Base-by-base conservation (phyloP, 1,140 invertebrate genomes). In the Bombus fervidus region DNA sequence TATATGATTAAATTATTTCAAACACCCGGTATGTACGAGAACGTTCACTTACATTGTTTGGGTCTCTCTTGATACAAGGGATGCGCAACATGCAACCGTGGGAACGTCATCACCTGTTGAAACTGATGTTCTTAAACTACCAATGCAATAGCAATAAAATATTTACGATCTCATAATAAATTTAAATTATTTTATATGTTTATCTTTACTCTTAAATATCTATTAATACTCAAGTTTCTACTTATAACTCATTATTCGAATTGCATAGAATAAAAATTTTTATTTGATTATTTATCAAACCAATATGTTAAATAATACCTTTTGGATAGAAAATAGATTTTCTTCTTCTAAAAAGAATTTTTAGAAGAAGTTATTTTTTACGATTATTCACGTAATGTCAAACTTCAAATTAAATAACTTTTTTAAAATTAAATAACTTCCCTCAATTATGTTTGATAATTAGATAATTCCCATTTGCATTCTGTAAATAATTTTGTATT, bases 1-100 rank as follows among this genome's bases (percentile, higher is more conserved):
- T 10, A 2, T 28, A 41, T 28, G 12, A 37, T n/a, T 28, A 28
- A 43, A 66, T 43, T n/a, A 39, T 53, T 59, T 57, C 28, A 28
- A 22, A 28, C 74, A 84, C 82, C 82, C 82, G 75, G 39, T 84
- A 84, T 71, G 18, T 15, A 73, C 77, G 76, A 82, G 89, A 83
- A 91, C 92, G 86, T 93, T 93, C 93, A 92, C 93, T 93, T 83
- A 62, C 86, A 90, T 90, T 90, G 92, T 92, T 92, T 84, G 81
- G 76, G 59, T 71, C 69, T 86, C 41, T 68, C 69, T 79, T 62
- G 2, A n/a, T 43, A 59, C 34, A 62, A 53, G 34, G 28, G 72
- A 75, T 82, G 71, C 41, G 72, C 72, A 53, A 83, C 18, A 15
- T 37, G 81, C 41, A 83, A n/a, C 22, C 81, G 74, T 84, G 85